Evolutionary conservation across 2,113 vertebrate genomes (phyloP).

Genomic region (Indicator maculatus): DNA sequence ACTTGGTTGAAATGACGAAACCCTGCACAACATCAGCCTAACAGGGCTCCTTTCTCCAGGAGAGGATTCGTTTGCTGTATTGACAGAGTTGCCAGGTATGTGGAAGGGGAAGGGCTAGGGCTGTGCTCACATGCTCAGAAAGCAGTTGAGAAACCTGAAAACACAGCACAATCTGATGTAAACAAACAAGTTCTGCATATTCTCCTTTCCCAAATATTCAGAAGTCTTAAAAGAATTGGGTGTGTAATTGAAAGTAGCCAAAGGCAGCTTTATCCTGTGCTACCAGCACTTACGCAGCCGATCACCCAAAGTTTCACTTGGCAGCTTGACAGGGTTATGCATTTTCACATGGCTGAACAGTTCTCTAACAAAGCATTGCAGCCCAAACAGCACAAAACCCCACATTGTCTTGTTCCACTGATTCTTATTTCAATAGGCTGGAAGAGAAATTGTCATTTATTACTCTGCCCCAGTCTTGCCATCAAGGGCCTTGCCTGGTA

Average conservation of each 20-base stretch:
- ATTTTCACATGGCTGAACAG: slow-evolving; percentile 30
- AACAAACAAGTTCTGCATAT: slow-evolving; percentile 63
- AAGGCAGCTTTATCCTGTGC: slow-evolving; percentile 40
- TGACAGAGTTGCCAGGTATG: slow-evolving; percentile 45
- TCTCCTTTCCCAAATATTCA: slow-evolving; percentile 54
- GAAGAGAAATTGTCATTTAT: neutral
- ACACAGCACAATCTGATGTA: slow-evolving; percentile 49
- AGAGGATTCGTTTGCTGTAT: neutral
- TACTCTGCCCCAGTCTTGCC: neutral
- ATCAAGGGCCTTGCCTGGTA: neutral
- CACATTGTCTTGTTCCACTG: neutral
- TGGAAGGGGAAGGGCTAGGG: slow-evolving; percentile 24
- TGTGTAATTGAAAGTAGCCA: slow-evolving; percentile 62
- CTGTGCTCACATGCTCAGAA: slow-evolving; percentile 20
- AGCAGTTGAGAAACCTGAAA: slow-evolving; percentile 57
- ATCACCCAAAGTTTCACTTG: slow-evolving; percentile 61
- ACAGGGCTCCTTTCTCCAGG: neutral
- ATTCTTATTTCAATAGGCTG: neutral
- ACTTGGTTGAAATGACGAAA: neutral
- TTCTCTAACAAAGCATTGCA: neutral
- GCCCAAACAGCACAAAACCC: neutral
- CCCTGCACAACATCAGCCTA: neutral
- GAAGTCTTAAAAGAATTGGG: slow-evolving; percentile 64
- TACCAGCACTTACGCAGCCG: slow-evolving; percentile 10
- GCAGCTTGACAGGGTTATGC: slow-evolving; percentile 50